phyloP scores from a whole-genome alignment of 1,140 invertebrate genomes.

The Tigriopus japonicus region DNA sequence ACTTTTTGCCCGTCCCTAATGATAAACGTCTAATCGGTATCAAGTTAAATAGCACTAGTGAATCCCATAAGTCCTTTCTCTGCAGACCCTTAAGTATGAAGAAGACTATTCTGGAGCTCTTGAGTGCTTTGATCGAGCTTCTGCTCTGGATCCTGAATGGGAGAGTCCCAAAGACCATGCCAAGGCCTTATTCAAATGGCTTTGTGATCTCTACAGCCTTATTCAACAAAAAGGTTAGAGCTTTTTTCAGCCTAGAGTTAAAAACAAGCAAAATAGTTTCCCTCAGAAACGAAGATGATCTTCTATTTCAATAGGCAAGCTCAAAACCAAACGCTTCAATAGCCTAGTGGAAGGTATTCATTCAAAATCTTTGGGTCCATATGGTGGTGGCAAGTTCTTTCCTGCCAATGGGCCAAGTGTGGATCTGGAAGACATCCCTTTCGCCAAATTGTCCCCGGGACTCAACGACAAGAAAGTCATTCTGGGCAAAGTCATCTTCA shows the following conservation, averaged over 20 bases:
- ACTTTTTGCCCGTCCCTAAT: neutral
- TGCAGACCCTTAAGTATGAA: slow-evolving; percentile 50
- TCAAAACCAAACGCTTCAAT: slow-evolving; percentile 46
- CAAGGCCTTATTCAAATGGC: slow-evolving; percentile 40
- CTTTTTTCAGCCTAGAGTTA: no score
- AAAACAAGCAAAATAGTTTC: no score
- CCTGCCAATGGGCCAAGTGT: no score
- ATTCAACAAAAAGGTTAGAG: no score
- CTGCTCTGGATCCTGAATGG: slow-evolving; percentile 52
- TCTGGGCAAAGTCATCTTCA: slow-evolving; percentile 57
- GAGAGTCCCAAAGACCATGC: slow-evolving; percentile 38
- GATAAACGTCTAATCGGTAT: no score
- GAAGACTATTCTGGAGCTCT: slow-evolving; percentile 51
- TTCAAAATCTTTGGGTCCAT: slow-evolving; percentile 15
- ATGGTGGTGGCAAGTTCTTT: no score
- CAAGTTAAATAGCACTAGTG: no score
- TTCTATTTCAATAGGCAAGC: slow-evolving; percentile 42
- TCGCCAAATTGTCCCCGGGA: slow-evolving; percentile 31
- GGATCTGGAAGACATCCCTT: slow-evolving; percentile 8
- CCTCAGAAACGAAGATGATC: no score
- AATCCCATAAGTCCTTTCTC: slow-evolving; percentile 18
- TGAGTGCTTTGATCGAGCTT: slow-evolving; percentile 42
- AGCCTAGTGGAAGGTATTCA: slow-evolving; percentile 39
- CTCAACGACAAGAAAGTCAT: slow-evolving; percentile 46
- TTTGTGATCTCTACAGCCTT: slow-evolving; percentile 35